Base-by-base conservation (phyloP, 2,797 vertebrate species). In the Squalus acanthias region DNA sequence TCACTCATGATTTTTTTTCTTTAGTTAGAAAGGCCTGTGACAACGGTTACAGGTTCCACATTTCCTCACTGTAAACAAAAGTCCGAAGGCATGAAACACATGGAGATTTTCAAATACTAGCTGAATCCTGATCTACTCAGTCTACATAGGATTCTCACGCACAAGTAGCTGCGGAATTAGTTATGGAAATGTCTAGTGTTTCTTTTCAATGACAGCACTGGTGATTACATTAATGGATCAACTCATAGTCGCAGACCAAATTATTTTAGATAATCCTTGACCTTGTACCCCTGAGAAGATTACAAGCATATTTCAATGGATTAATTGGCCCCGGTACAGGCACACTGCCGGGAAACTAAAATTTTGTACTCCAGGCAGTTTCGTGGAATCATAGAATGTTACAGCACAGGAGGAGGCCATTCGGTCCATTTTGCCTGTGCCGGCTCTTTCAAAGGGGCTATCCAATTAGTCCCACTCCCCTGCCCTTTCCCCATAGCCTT, bases 231-330 rank as follows among this genome's bases (percentile, higher is more conserved):
- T 26, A 96, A 96, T 22, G 33, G 69, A 15, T 67, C 96, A 46
- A 96, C 7, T 96, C 96, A 95, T 96, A 50, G 10, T 96, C 33
- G 96, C 70, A 8, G 5, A 39, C 94, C 97, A 94, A 96, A 22
- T 22, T 96, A 39, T 87, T 60, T 76, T 96, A 96, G 95, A 88
- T 96, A 96, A 69, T 46, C 65, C 39, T 89, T 96, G 95, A 97
- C 85, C 96, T 93, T 69, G 39, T 9, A 2, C n/a, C 17, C 20
- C 20, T 96, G 96, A 97, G 96, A 96, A 97, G 97, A 97, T 97
- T 97, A 97, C 97, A 97, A 97, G 96, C 97, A 97, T 97, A 97
- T 96, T 97, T 97, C 79, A 97, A 97, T 96, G 97, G 97, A 97
- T 97, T 97, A 97, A 96, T 97, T 96, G 9, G n/a, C 63, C 8